phyloP scores from a whole-genome alignment of 2,888 invertebrate species.

The Acleris sparsana region DNA sequence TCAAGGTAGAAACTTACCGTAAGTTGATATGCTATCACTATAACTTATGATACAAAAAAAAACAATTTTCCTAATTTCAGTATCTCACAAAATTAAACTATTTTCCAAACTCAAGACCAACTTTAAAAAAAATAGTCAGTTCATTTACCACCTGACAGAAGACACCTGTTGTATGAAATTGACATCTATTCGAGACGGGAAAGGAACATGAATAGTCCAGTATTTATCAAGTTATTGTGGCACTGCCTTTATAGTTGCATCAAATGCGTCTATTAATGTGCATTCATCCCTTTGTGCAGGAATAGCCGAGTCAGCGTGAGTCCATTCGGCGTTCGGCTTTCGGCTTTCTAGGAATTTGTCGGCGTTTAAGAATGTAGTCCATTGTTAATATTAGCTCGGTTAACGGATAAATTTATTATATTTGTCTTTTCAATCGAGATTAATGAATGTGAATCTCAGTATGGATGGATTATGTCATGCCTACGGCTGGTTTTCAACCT shows the following conservation, averaged over 20 bases:
- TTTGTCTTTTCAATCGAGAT: conserved; percentile 28
- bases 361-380: conserved; percentile 42
- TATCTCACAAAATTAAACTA: no score
- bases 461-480: background rate
- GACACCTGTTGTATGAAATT: conserved; percentile 2
- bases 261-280: conserved; percentile 67
- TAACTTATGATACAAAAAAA: no score
- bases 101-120: no score
- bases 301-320: conserved; percentile 67
- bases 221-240: conserved; percentile 72
- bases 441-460: conserved; percentile 22
- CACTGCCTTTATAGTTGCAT: conserved; percentile 60
- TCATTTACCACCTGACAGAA: background rate
- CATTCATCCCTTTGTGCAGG: conserved; percentile 60
- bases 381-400: conserved; percentile 36
- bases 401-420: conserved; percentile 25
- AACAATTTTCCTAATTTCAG: no score
- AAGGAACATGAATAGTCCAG: conserved; percentile 48
- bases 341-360: conserved; percentile 60
- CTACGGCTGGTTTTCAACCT: background rate
- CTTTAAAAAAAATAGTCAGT: background rate
- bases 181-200: conserved; percentile 41
- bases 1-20: no score
- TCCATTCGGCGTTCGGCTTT: conserved; percentile 50
- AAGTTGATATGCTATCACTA: no score